Conservation (phyloP, 2,113 vertebrate genomes). For the Buteo buteo region DNA sequence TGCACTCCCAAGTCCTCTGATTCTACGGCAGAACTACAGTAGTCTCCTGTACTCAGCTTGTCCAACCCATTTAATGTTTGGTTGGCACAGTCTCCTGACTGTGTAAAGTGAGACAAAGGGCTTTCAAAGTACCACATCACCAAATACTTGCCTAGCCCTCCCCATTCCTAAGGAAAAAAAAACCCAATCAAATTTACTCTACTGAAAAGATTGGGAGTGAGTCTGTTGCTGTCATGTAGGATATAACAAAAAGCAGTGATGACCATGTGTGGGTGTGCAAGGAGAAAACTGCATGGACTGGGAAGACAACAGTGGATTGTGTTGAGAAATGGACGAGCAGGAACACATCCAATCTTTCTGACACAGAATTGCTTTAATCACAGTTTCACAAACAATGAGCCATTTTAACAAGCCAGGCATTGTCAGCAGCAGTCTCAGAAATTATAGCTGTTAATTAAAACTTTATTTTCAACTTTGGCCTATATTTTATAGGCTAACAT, state of each 20-base stretch:
- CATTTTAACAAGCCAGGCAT: not conserved
- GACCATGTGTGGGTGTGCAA: not conserved
- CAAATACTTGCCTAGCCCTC: not conserved
- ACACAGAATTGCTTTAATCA: not conserved
- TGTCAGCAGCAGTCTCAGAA: not conserved
- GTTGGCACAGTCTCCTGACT: not conserved
- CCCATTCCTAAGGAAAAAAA: not conserved
- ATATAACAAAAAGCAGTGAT: not conserved
- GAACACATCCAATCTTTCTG: not conserved
- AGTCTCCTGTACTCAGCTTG: not conserved
- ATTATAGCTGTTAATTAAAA: not conserved
- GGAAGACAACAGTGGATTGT: not conserved
- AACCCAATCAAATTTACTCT: not conserved
- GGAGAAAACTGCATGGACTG: not conserved
- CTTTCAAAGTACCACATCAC: not conserved
- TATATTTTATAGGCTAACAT: not conserved
- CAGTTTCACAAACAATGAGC: not conserved
- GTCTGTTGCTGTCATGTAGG: not conserved
- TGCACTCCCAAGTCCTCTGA: not conserved
- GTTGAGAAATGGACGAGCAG: not conserved
- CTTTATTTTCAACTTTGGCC: not conserved
- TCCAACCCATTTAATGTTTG: not conserved
- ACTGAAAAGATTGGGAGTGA: not conserved
- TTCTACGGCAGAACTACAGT: not conserved
- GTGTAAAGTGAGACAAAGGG: not conserved